A percentile compares a stretch with the other conserved stretches of the same genome.
phyloP scores from a whole-genome alignment of 2,888 invertebrate species.

The Drosophila mayaguana region DNA sequence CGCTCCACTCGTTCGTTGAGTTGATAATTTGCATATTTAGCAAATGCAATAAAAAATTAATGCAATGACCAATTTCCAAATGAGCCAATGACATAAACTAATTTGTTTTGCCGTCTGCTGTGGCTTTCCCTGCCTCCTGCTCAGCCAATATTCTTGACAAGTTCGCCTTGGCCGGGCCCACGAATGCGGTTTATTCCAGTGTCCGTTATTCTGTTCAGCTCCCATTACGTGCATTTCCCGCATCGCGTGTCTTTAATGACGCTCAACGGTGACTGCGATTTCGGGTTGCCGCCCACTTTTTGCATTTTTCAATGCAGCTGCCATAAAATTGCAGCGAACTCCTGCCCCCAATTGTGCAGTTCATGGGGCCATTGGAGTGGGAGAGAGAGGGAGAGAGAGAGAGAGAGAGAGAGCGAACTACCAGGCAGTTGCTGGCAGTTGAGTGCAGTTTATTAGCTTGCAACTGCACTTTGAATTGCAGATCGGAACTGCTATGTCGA shows the following conservation, averaged over 20 bases:
- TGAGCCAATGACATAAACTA: neutral
- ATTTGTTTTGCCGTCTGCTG: conserved; percentile 7
- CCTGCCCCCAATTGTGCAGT: conserved; percentile 21
- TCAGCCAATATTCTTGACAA: neutral
- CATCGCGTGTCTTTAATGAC: conserved; percentile 70
- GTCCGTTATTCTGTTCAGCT: conserved; percentile 21
- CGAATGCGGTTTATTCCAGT: conserved; percentile 10
- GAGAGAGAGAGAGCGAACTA: neutral
- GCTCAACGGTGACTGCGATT: conserved; percentile 57
- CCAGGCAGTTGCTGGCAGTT: conserved; percentile 12
- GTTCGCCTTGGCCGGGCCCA: neutral
- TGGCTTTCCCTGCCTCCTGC: neutral
- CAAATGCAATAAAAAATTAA: conserved; percentile 1
- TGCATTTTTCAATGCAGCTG: conserved; percentile 62
- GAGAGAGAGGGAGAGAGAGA: neutral
- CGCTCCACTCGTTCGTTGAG: neutral
- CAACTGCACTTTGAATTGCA: conserved; percentile 21
- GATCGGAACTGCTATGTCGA: neutral
- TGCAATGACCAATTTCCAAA: neutral
- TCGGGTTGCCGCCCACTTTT: conserved; percentile 50
- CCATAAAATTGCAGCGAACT: conserved; percentile 61
- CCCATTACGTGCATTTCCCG: conserved; percentile 30
- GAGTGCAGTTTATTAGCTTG: conserved; percentile 39
- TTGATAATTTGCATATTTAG: conserved; percentile 10
- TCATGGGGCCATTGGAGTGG: no score